These are phyloP conservation scores for Rhyacophila evoluta DNA, from an alignment of 2,888 invertebrate species.

Conservation along the genomic window DNA sequence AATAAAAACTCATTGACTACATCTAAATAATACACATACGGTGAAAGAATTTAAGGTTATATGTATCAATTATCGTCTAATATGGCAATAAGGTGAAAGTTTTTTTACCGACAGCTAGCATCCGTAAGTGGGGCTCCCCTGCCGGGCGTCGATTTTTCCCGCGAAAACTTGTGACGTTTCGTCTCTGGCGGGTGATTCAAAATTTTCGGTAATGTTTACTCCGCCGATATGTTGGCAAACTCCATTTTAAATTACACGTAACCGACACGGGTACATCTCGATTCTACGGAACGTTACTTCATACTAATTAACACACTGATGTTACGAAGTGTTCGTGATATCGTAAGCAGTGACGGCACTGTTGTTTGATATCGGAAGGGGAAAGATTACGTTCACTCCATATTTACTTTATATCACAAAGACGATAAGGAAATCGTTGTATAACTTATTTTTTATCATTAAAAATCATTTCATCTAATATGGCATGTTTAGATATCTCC, in stretches of 20 bases:
- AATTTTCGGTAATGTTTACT: conserved; percentile 20
- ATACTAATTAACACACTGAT: not conserved
- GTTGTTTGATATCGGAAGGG: not conserved
- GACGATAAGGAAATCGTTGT: no score
- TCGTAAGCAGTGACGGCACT: not conserved
- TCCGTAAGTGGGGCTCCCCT: not conserved
- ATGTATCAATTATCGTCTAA: not conserved
- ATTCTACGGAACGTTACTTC: conserved; percentile 2
- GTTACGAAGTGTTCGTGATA: not conserved
- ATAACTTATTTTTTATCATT: no score
- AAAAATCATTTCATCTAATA: no score
- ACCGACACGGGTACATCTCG: not conserved
- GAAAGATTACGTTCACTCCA: no score
- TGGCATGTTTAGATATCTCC: no score
- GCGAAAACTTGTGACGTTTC: not conserved
- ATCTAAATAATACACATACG: no score
- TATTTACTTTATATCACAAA: no score
- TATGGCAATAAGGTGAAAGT: not conserved
- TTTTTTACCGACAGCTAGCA: not conserved
- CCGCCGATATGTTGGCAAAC: not conserved
- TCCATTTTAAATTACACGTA: not conserved
- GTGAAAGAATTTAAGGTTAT: not conserved
- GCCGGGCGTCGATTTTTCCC: conserved; percentile 8
- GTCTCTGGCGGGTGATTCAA: not conserved
- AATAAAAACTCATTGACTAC: no score